Evolutionary conservation across 35 echinoderm and acorn worm species (phyloP), one percentile per base, ranked within the genome.

Genomic region (Amphiura filiformis): DNA sequence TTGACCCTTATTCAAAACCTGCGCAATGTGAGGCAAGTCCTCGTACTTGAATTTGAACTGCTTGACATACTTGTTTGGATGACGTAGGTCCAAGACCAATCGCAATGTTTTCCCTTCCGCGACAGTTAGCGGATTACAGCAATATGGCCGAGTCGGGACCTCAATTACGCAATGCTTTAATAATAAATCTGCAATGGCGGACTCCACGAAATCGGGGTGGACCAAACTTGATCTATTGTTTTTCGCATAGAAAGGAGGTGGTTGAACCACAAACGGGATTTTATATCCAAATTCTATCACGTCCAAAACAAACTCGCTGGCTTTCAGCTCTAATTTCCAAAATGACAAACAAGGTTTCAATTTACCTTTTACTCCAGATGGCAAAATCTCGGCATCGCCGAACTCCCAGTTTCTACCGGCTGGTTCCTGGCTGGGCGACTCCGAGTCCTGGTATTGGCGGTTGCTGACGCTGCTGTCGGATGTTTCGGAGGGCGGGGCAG

Each of bases 1-100:
- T 65, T 84, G 82, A 64, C 33, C 47, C 0, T 0, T 3, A 13
- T 35, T 49, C 9, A 84, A 34, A 32, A 33, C 47, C 11, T 47
- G 44, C 13, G 82, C 41, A 61, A 84, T 84, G 36, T 84, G 82
- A 18, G 39, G 39, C 3, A 84, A 20, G 37, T 84, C 88, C 35
- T 90, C 80, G 40, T 90, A 90, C 35, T 84, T 82, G 81, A 90
- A 90, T 26, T 82, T 83, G 39, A 82, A 39, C 82, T 78, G 20
- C 39, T 35, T 34, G 31, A 84, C 36, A 32, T 40, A 91, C 34
- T 91, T 13, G 36, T 91, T 90, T 52, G 81, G 61, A 36, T 83
- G 80, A 83, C 81, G 57, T 18, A 90, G 82, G 42, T 83, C 81
- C 0, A 90, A 35, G 3, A 89, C 79, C 14, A 64, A 39, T 32